These are phyloP conservation scores for Cephus runcator DNA, from an alignment of 2,888 invertebrate genomes.

Conservation along the genomic window DNA sequence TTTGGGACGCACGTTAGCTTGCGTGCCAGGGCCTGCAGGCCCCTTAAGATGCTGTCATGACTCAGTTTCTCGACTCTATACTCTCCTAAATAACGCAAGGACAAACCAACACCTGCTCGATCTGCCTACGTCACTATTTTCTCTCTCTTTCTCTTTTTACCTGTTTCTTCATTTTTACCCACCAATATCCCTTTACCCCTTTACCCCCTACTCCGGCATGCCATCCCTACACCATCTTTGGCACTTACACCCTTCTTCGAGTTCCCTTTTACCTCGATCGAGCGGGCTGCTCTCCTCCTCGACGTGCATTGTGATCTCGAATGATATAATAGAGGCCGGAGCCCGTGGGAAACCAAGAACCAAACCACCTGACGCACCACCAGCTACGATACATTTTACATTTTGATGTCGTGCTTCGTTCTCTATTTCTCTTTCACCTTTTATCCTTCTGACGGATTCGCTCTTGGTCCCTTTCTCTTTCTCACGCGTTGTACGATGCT, in stretches of 20 bases:
- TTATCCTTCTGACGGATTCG: not conserved
- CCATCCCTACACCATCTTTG: no score
- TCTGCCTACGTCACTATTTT: not conserved
- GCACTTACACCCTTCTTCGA: no score
- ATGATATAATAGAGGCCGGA: slow-evolving; percentile 61
- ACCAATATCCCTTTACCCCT: no score
- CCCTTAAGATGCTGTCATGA: no score
- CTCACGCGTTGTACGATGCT: not conserved
- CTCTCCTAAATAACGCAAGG: no score
- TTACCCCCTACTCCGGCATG: no score
- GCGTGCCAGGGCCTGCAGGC: no score
- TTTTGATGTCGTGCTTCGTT: slow-evolving; percentile 37
- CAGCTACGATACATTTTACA: slow-evolving; percentile 50
- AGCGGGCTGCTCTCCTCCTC: slow-evolving; percentile 27
- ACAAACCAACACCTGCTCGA: no score
- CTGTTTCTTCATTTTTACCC: no score
- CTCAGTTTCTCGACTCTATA: no score
- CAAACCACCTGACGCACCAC: slow-evolving; percentile 58
- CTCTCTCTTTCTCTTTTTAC: slow-evolving; percentile 1
- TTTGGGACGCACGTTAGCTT: no score
- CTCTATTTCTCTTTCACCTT: not conserved
- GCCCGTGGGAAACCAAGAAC: slow-evolving; percentile 59
- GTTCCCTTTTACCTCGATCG: not conserved
- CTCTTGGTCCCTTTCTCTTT: slow-evolving; percentile 7
- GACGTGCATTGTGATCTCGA: slow-evolving; percentile 60